A percentile compares a stretch with the other conserved stretches of the same genome.
Conservation (phyloP, 30 jellyfish, hydroid and myxozoan genomes). For the Phacellophora camtschatica region DNA sequence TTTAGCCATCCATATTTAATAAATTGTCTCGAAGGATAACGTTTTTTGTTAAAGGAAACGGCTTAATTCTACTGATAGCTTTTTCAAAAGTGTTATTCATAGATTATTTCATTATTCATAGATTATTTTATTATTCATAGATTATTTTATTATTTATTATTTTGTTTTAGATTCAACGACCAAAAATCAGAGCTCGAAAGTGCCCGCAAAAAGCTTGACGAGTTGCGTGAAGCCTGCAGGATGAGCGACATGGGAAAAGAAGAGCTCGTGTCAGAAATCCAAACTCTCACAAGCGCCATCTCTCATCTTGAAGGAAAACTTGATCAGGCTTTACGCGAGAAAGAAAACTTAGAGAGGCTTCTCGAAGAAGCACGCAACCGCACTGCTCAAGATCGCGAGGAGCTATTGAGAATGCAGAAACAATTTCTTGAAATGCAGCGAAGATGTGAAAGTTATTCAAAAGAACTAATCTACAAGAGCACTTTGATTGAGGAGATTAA, state of each 20-base stretch:
- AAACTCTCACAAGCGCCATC: conserved; percentile 58
- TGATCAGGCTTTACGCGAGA: conserved; percentile 85
- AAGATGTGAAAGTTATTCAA: conserved; percentile 78
- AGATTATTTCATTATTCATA: too few species aligned
- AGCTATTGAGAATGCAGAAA: conserved; percentile 75
- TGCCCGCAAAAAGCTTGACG: conserved; percentile 72
- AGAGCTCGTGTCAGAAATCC: conserved; percentile 80
- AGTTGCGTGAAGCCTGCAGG: conserved; percentile 79
- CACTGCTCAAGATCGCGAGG: conserved; percentile 92
- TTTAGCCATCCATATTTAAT: too few species aligned
- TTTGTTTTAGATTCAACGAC: too few species aligned
- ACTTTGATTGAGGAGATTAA: conserved; percentile 81
- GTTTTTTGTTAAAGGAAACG: too few species aligned
- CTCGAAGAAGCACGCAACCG: conserved; percentile 91
- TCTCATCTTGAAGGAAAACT: conserved; percentile 73
- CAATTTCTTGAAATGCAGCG: conserved; percentile 89
- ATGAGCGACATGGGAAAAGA: conserved; percentile 74
- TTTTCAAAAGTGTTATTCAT: too few species aligned
- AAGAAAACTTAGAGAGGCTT: conserved; percentile 60
- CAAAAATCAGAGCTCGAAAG: conserved; percentile 67
- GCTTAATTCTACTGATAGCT: too few species aligned
- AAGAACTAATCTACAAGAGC: conserved; percentile 73
- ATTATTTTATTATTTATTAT: too few species aligned
- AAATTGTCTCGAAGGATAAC: too few species aligned
- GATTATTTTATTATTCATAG: too few species aligned